phyloP scores from a whole-genome alignment of 1,140 invertebrate genomes.

The Drosophila pectinifera region DNA sequence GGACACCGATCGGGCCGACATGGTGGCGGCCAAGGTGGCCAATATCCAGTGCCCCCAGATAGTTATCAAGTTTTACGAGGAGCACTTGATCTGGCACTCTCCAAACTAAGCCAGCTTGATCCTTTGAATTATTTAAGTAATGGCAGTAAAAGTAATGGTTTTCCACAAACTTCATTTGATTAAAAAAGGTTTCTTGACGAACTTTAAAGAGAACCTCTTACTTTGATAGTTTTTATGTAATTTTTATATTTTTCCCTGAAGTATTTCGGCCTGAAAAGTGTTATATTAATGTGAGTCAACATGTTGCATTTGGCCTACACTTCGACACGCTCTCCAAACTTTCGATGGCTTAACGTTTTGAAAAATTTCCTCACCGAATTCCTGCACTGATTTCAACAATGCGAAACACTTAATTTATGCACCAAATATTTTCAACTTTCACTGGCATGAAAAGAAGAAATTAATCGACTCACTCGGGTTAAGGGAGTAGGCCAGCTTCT shows the following conservation, averaged over 20 bases:
- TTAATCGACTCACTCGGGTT: constrained; percentile 90
- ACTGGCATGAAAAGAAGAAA: constrained; percentile 47
- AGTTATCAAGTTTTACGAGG: neutral
- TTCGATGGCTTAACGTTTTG: constrained; percentile 8
- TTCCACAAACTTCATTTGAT: neutral
- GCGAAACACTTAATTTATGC: constrained; percentile 71
- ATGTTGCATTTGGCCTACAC: neutral
- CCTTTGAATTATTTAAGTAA: neutral
- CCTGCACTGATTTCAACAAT: constrained; percentile 45
- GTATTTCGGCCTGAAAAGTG: too few relatives aligned
- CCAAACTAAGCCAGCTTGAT: neutral
- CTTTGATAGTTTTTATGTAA: neutral
- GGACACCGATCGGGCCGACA: neutral
- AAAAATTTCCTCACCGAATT: constrained; percentile 31
- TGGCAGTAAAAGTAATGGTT: neutral
- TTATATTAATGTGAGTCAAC: neutral
- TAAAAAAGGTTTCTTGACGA: neutral
- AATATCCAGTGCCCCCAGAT: neutral
- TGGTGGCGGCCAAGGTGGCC: neutral
- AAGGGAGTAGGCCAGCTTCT: constrained; percentile 92
- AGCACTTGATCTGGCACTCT: neutral
- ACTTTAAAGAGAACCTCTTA: neutral
- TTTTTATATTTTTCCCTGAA: neutral
- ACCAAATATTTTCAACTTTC: constrained; percentile 60
- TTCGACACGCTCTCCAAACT: constrained; percentile 20